These are phyloP conservation scores for Chouioia cunea DNA, from an alignment of 2,888 invertebrate species.

Conservation along the genomic window DNA sequence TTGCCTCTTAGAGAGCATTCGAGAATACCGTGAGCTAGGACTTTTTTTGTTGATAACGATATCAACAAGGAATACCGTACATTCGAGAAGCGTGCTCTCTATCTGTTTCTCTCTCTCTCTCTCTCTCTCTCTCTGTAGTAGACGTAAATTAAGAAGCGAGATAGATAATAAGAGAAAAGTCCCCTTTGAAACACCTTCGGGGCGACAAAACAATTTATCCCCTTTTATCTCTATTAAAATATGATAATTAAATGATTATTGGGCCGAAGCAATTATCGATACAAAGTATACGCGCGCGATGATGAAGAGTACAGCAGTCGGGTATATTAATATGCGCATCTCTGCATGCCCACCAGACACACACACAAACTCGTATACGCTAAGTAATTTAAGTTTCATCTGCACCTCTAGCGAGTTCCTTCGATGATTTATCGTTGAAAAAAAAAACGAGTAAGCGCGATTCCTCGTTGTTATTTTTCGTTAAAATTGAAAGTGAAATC, in stretches of 20 bases:
- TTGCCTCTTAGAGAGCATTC: no score
- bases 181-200: no score
- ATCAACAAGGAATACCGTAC: constrained; percentile 36
- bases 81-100: no score
- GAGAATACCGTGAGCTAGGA: no score
- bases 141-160: constrained; percentile 37
- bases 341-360: not conserved
- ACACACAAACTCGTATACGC: not conserved
- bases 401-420: not conserved
- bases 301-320: not conserved
- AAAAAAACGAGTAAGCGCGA: not conserved
- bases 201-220: not conserved
- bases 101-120: no score
- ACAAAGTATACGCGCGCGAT: constrained; percentile 3
- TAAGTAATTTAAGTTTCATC: no score
- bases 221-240: constrained; percentile 8
- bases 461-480: no score
- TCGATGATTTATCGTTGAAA: not conserved
- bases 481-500: no score
- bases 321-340: constrained; percentile 8
- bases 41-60: constrained; percentile 16
- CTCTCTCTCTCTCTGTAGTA: no score
- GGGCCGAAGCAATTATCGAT: not conserved
- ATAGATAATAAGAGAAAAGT: not conserved
- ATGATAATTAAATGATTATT: constrained; percentile 23